A percentile compares a stretch with the other conserved stretches of the same genome.
These are phyloP conservation scores for Phrynocephalus guinanensis DNA, from an alignment of 2,797 vertebrate genomes.

Conservation along the genomic window DNA sequence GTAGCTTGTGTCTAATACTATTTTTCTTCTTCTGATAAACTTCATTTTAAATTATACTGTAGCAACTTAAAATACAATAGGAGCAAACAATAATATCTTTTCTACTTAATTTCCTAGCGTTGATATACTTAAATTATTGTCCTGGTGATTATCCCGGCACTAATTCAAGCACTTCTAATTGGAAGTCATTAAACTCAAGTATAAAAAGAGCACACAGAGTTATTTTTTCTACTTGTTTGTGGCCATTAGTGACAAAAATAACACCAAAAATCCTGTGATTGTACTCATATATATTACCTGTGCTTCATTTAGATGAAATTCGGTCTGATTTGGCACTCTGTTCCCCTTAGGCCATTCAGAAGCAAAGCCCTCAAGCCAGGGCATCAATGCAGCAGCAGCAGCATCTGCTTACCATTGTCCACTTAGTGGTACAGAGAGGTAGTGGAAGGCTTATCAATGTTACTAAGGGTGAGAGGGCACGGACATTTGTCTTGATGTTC, in stretches of 20 bases:
- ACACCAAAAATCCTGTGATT: too few relatives aligned
- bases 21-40: slow-evolving; percentile 61
- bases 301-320: too few relatives aligned
- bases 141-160: slow-evolving; percentile 39
- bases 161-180: slow-evolving; percentile 51
- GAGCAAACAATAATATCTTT: slow-evolving; percentile 40
- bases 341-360: not conserved
- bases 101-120: slow-evolving; percentile 42
- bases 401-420: not conserved
- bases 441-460: too few relatives aligned
- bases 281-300: too few relatives aligned
- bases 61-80: slow-evolving; percentile 41
- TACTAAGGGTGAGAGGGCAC: too few relatives aligned
- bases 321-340: not conserved
- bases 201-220: slow-evolving; percentile 14
- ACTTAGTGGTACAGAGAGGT: not conserved
- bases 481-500: too few relatives aligned
- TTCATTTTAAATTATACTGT: slow-evolving; percentile 50
- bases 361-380: not conserved
- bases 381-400: not conserved
- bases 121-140: slow-evolving; percentile 19
- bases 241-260: not conserved
- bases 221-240: not conserved
- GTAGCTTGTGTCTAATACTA: slow-evolving; percentile 45
- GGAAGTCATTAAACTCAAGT: not conserved